Base-by-base conservation (phyloP, 1,140 invertebrate species). In the Trissolcus basalis region DNA sequence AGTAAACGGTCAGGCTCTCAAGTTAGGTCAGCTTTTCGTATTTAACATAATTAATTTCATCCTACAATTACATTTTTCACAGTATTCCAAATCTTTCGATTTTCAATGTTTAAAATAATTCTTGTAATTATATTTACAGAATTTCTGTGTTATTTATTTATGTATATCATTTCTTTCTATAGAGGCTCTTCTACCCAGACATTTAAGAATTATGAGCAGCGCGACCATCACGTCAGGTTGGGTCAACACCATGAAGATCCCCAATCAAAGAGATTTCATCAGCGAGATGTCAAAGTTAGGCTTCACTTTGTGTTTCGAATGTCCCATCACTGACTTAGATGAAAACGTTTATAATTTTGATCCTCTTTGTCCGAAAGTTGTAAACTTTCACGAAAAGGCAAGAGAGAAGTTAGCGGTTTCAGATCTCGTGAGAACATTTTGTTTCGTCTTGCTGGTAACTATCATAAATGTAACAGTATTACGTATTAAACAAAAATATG, bases 361-460 rank as follows among this genome's bases (percentile, higher is more conserved):
- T 80, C 89, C 91, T 9, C 86, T 93, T 1, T 94, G 93, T 81
- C 93, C 93, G 0, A 91, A 93, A 72, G 92, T 94, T 56, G 89
- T 94, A 9, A 91, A 90, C 0, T 87, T 93, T 19, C 91, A 93
- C 71, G 91, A 92, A 32, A 90, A 89, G 4, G 84, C 88, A 4
- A 87, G 91, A 53, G 83, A 89, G 3, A 88, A 86, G 54, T 82
- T 93, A 14, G 91, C 91, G 0, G 87, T 89, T 68, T 89, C 91
- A 49, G 76, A 87, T 36, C 85, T 94, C 2, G 91, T 94, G 6
- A 89, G 86, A 19, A 89, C 91, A 19, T 87, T 91, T 48, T 80
- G 89, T 54, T 90, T 93, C 15, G 87, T 93, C 7, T 87, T 93
- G 49, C 88, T 93, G 85, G 92, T 93, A 78, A 79, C 53, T 33